A percentile compares a stretch with the other conserved stretches of the same genome.
Evolutionary conservation across 2,888 invertebrate species (phyloP).

Genomic region (Calliphora vomitoria): DNA sequence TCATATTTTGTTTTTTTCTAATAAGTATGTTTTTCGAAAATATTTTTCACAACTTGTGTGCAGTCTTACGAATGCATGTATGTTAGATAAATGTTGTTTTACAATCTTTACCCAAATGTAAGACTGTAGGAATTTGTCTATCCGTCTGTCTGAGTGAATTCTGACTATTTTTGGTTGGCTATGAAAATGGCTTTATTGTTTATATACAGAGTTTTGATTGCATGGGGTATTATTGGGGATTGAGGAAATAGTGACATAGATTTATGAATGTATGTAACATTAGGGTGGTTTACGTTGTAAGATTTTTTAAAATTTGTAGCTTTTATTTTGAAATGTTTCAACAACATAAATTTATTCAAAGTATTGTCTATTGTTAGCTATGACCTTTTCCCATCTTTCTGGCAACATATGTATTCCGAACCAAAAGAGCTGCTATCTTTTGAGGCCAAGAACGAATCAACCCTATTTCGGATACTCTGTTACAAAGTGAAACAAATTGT

Average conservation of each 20-base stretch:
- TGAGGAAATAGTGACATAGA: background rate
- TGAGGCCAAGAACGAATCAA: too few species aligned
- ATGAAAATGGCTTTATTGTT: background rate
- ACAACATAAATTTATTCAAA: too few species aligned
- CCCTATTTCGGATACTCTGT: too few species aligned
- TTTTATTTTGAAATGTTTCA: too few species aligned
- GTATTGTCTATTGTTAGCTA: too few species aligned
- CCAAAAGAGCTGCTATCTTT: too few species aligned
- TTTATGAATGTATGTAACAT: background rate
- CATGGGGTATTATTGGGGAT: background rate
- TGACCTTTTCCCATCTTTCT: too few species aligned
- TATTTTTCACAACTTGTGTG: background rate
- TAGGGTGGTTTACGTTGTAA: too few species aligned
- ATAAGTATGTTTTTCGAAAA: background rate
- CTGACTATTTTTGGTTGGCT: background rate
- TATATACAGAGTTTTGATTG: background rate
- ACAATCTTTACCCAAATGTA: background rate
- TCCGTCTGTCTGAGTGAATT: conserved; percentile 12
- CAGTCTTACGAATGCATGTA: conserved; percentile 17
- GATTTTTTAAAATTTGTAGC: too few species aligned
- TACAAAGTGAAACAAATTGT: too few species aligned
- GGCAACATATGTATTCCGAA: too few species aligned
- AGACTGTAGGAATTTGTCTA: conserved; percentile 16
- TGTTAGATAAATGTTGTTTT: conserved; percentile 10
- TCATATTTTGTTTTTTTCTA: background rate